phyloP scores from a whole-genome alignment of 2,888 invertebrate genomes.

The Oxyscelio sp. region DNA sequence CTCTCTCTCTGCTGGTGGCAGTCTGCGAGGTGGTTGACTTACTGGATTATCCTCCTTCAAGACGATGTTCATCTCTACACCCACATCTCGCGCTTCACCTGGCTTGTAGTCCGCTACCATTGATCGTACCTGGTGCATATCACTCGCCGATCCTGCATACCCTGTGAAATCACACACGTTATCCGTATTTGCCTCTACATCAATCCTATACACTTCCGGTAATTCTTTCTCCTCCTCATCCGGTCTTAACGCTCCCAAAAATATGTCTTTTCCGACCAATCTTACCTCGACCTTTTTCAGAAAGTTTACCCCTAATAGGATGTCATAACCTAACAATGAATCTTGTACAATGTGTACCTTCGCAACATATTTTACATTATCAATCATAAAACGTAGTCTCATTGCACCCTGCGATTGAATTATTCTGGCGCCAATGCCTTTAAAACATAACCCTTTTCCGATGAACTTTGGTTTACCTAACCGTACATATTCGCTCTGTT shows the following conservation, averaged over 20 bases:
- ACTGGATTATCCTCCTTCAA: background rate
- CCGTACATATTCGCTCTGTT: background rate
- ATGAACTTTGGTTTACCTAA: background rate
- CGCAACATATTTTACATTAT: background rate
- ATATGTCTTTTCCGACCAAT: too few relatives aligned
- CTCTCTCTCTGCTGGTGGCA: background rate
- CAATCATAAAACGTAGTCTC: background rate
- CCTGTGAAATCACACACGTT: too few relatives aligned
- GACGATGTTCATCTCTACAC: background rate
- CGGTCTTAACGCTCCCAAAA: too few relatives aligned
- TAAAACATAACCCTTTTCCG: background rate
- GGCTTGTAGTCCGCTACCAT: background rate
- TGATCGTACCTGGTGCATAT: too few relatives aligned
- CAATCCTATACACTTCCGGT: too few relatives aligned
- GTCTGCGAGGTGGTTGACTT: background rate
- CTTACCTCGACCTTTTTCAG: too few relatives aligned
- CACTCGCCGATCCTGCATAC: too few relatives aligned
- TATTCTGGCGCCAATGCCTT: background rate
- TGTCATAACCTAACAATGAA: background rate
- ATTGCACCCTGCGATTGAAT: background rate
- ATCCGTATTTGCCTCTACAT: too few relatives aligned
- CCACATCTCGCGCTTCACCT: background rate
- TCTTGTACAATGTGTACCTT: background rate
- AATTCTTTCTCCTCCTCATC: too few relatives aligned
- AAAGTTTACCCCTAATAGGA: too few relatives aligned